phyloP scores from a whole-genome alignment of 1,140 invertebrate species.

The Anthonomus grandis region DNA sequence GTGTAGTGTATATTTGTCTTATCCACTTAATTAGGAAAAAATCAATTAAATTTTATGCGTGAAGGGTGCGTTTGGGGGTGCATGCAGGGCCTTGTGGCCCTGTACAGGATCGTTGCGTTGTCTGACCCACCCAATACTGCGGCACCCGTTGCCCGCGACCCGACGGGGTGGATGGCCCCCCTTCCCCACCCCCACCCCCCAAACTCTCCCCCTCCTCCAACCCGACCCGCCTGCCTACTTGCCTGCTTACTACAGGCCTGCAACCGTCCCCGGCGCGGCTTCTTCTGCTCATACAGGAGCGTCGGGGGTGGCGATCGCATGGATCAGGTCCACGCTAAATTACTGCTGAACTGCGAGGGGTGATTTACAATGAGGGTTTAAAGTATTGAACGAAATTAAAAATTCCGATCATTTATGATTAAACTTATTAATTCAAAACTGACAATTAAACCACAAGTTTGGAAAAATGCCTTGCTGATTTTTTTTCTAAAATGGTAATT shows the following conservation, averaged over 20 bases:
- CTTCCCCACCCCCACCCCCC: conserved; percentile 37
- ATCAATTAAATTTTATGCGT: conserved; percentile 23
- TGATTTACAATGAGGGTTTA: too few relatives aligned
- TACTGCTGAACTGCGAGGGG: not conserved
- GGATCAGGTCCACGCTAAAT: not conserved
- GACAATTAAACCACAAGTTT: too few relatives aligned
- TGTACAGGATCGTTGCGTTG: conserved; percentile 36
- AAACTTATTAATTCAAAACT: too few relatives aligned
- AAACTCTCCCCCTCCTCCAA: conserved; percentile 35
- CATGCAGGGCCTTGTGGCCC: conserved; percentile 29
- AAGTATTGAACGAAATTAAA: too few relatives aligned
- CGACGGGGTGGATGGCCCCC: conserved; percentile 39
- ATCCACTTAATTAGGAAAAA: too few relatives aligned
- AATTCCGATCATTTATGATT: too few relatives aligned
- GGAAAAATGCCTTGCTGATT: too few relatives aligned
- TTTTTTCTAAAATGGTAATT: too few relatives aligned
- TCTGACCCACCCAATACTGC: conserved; percentile 50
- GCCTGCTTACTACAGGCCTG: too few relatives aligned
- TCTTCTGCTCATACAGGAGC: conserved; percentile 25
- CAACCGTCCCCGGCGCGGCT: conserved; percentile 33
- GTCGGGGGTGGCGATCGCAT: not conserved
- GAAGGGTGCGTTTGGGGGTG: conserved; percentile 31
- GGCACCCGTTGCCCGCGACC: conserved; percentile 47
- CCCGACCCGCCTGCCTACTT: conserved; percentile 33
- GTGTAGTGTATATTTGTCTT: too few relatives aligned